Evolutionary conservation across 2,113 vertebrate genomes (phyloP), one percentile per base, ranked within the genome.

Genomic region (Sterrhoptilus dennistouni): DNA sequence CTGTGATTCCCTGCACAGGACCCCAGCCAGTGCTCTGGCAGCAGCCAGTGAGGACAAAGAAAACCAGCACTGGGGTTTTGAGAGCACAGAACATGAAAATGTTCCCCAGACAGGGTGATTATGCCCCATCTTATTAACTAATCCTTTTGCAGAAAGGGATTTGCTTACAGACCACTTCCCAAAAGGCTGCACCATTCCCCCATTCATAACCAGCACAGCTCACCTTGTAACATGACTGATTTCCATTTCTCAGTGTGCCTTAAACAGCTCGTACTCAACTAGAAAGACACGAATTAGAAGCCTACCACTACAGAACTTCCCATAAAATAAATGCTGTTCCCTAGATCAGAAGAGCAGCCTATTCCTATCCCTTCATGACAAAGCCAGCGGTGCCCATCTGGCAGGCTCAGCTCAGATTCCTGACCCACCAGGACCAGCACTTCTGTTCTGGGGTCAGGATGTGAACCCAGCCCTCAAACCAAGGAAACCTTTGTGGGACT

Each of bases 51-150:
- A 50, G 79, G 66, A 61, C 84, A 89, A 89, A 94, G 45, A 84
- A 79, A 87, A 96, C 53, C 50, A 76, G 83, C 45, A 70, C 8
- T 5, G 52, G 24, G n/a, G 8, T 33, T 60, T 88, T 80, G 28
- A 47, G 45, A 12, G 25, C 60, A 54, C 36, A 74, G 81, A 68
- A 38, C 28, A 82, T 70, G 83, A 83, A 74, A 90, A 77, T 1
- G 1, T 33, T 14, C 50, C 31, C 64, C 88, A 87, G 75, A 59
- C 88, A 88, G 74, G 61, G 75, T 60, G 91, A 93, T 95, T 94
- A 92, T 94, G 96, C 97, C 95, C 56, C 52, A 40, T 96, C 92
- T 81, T 68, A 91, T 96, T 96, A 97, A 95, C 53, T 97, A 97
- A 97, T 96, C 90, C 75, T 87, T 74, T 44, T 61, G 79, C 71